Percentiles rank a stretch among this genome's conserved stretches.
phyloP scores from a whole-genome alignment of 2,888 invertebrate species.

The Cotesia congregata region DNA sequence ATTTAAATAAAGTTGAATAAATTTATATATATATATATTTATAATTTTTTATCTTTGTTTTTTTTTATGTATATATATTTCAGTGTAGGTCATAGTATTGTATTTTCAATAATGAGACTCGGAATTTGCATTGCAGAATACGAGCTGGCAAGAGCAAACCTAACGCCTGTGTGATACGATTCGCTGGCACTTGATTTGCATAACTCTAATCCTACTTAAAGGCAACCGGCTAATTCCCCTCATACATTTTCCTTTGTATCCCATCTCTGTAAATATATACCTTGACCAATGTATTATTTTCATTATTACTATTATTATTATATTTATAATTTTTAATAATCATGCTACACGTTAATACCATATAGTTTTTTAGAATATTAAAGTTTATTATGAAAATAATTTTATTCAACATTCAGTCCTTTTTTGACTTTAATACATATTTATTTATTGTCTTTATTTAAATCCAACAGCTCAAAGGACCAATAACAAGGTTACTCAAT shows the following conservation, averaged over 20 bases:
- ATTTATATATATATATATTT: neutral
- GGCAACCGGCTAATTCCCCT: conserved; percentile 54
- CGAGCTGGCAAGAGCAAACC: conserved; percentile 37
- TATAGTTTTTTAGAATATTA: neutral
- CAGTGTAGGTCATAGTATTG: conserved; percentile 17
- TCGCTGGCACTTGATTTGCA: conserved; percentile 64
- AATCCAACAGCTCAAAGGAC: too few relatives aligned
- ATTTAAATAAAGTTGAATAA: neutral
- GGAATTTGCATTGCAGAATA: conserved; percentile 14
- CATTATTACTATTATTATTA: neutral
- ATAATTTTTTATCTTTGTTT: neutral
- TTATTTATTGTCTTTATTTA: too few relatives aligned
- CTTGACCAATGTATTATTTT: conserved; percentile 9
- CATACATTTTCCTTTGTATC: conserved; percentile 48
- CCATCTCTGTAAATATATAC: conserved; percentile 38
- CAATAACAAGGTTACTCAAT: too few relatives aligned
- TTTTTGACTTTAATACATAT: too few relatives aligned
- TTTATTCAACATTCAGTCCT: too few relatives aligned
- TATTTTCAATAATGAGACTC: conserved; percentile 27
- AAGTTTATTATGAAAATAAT: neutral
- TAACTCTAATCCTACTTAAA: conserved; percentile 65
- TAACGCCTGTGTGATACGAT: conserved; percentile 52
- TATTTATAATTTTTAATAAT: neutral
- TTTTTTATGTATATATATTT: neutral
- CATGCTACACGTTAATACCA: neutral